Conservation (phyloP, 2,797 vertebrate species). For the Tangara arthus region DNA sequence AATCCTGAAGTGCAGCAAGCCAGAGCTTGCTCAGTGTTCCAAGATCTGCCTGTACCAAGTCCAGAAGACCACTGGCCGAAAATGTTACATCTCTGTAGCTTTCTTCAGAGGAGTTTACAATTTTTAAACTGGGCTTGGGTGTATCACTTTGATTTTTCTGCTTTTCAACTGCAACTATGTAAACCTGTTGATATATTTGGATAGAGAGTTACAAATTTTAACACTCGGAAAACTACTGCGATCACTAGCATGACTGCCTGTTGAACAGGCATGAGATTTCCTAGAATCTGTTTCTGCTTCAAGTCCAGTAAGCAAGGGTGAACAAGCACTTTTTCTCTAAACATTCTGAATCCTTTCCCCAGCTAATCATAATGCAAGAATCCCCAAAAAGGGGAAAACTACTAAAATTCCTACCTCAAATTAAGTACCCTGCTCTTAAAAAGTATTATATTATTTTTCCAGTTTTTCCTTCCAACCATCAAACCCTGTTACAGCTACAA, state of each 20-base stretch:
- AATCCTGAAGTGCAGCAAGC: conserved; percentile 89
- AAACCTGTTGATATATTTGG: conserved; percentile 80
- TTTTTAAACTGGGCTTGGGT: conserved; percentile 54
- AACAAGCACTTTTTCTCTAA: neutral
- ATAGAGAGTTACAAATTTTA: neutral
- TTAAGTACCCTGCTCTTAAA: neutral
- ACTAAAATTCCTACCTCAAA: neutral
- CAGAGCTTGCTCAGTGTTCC: conserved; percentile 87
- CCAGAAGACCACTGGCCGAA: conserved; percentile 77
- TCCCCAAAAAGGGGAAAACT: neutral
- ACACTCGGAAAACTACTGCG: neutral
- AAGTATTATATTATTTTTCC: neutral
- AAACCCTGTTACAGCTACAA: neutral
- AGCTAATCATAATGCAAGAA: neutral
- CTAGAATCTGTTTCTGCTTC: neutral
- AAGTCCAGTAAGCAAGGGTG: neutral
- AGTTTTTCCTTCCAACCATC: neutral
- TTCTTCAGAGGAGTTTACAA: conserved; percentile 34
- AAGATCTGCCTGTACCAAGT: conserved; percentile 85
- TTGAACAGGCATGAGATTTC: neutral
- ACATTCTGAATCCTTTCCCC: neutral
- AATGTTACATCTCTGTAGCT: neutral
- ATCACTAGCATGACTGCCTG: neutral
- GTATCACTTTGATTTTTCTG: conserved; percentile 69
- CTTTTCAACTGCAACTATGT: conserved; percentile 85